Evolutionary conservation across 1,140 invertebrate genomes (phyloP).

Genomic region (Drosophila paulistorum): DNA sequence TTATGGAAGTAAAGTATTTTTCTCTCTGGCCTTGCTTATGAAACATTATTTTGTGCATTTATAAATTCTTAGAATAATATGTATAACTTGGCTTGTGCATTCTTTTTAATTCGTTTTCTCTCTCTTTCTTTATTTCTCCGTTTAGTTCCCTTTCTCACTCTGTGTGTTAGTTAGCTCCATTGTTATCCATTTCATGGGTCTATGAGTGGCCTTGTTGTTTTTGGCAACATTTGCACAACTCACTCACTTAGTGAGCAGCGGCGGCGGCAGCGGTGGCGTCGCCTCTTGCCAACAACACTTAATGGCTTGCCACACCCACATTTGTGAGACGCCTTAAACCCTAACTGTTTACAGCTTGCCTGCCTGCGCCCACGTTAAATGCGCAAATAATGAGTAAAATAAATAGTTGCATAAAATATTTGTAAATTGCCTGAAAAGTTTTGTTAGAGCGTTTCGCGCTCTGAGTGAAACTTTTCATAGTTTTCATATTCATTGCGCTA

Average conservation of each 20-base stretch:
- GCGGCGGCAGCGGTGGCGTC: constrained; percentile 1
- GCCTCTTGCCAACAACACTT: constrained; percentile 21
- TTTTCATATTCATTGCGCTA: constrained; percentile 57
- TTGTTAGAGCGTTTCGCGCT: constrained; percentile 34
- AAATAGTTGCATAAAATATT: constrained; percentile 67
- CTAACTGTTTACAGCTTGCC: constrained; percentile 5
- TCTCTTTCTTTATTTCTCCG: neutral
- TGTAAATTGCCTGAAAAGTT: constrained; percentile 62
- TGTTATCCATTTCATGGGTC: constrained; percentile 23
- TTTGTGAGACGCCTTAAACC: neutral
- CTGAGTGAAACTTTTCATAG: constrained; percentile 56
- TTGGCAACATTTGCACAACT: constrained; percentile 22
- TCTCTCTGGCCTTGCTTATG: neutral
- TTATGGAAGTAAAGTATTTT: neutral
- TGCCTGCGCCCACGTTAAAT: constrained; percentile 45
- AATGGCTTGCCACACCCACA: constrained; percentile 39
- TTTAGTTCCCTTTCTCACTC: neutral
- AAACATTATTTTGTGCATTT: constrained; percentile 31
- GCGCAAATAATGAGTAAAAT: constrained; percentile 66
- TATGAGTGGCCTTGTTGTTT: neutral
- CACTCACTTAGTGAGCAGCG: constrained; percentile 27
- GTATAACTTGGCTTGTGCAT: constrained; percentile 6
- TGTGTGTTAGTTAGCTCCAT: constrained; percentile 22
- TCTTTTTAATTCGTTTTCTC: neutral
- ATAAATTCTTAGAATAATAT: constrained; percentile 45